These are phyloP conservation scores for Acrocyrtus sp. DNA, from an alignment of 2,888 invertebrate species.

Conservation along the genomic window DNA sequence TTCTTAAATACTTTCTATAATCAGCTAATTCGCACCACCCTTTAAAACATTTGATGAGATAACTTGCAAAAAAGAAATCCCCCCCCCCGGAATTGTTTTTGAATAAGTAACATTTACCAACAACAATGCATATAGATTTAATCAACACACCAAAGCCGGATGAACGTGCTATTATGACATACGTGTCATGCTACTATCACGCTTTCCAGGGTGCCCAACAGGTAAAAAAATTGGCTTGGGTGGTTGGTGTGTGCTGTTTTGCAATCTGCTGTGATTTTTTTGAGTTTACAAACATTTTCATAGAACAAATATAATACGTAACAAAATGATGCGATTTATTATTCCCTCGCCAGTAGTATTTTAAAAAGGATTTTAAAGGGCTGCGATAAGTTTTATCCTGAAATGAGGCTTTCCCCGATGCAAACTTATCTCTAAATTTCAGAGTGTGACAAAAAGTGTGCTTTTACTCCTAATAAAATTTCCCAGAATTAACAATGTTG, in stretches of 20 bases:
- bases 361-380: no score
- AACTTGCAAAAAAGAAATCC: no score
- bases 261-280: slow-evolving; percentile 1
- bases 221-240: slow-evolving; percentile 71
- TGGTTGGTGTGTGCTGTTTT: slow-evolving; percentile 19
- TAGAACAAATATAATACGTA: no score
- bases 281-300: no score
- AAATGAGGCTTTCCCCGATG: no score
- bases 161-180: slow-evolving; percentile 99
- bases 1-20: neutral
- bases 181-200: slow-evolving; percentile 99
- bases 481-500: slow-evolving; percentile 12
- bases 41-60: no score
- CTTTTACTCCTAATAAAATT: neutral
- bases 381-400: no score
- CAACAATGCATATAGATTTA: slow-evolving; percentile 94
- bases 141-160: slow-evolving; percentile 99
- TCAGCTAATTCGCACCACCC: neutral
- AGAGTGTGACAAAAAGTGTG: slow-evolving; percentile 7
- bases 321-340: no score
- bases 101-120: no score
- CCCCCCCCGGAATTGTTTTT: no score
- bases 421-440: no score
- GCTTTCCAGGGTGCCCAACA: slow-evolving; percentile 99
- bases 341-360: no score